phyloP scores from a whole-genome alignment of 2,797 vertebrate genomes.

The Lepus oiostolus region DNA sequence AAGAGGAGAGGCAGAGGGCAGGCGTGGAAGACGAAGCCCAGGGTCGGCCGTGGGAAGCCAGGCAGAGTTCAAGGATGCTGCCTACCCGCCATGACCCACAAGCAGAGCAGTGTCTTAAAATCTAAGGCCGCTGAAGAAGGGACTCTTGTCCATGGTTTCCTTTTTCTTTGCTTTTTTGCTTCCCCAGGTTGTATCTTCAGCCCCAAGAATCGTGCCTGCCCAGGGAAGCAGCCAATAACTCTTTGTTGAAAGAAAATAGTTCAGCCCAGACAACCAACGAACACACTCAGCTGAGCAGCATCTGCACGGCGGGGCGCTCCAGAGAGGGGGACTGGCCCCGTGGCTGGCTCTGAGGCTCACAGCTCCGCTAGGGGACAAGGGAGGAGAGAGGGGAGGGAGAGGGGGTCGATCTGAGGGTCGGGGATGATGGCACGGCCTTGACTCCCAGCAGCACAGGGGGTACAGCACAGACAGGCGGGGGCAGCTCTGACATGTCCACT shows the following conservation, averaged over 20 bases:
- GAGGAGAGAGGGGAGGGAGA: neutral
- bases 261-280: neutral
- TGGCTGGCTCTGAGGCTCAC: neutral
- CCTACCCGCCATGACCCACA: neutral
- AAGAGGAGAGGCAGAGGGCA: neutral
- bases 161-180: neutral
- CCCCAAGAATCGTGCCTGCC: neutral
- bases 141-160: neutral
- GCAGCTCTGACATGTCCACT: neutral
- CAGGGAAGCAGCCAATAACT: neutral
- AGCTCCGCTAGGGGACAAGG: neutral
- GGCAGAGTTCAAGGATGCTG: neutral
- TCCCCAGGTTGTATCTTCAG: neutral
- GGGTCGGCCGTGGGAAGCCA: neutral
- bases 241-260: neutral
- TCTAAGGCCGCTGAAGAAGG: neutral
- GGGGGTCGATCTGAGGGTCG: no score
- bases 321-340: neutral
- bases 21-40: neutral
- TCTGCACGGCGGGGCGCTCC: neutral
- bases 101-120: neutral
- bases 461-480: rapidly evolving
- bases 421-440: neutral
- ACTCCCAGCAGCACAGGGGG: neutral
- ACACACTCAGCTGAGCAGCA: rapidly evolving